Evolutionary conservation across 1,140 invertebrate genomes (phyloP).

Genomic region (Drosophila erecta): DNA sequence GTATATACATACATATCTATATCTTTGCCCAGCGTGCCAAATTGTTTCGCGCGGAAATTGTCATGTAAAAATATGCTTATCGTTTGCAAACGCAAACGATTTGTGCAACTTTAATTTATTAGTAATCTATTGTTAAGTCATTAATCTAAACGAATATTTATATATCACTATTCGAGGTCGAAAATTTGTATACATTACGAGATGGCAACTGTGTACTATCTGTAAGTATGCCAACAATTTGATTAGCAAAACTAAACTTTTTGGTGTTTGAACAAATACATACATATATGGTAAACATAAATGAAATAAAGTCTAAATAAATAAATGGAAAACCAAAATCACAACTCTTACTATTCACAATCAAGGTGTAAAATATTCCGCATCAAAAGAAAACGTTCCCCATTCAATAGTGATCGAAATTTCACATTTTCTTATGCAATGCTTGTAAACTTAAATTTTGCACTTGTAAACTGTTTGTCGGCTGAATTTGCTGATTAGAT

Average conservation of each 20-base stretch:
- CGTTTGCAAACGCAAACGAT: conserved; percentile 31
- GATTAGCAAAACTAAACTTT: conserved; percentile 58
- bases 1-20: conserved; percentile 5
- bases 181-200: conserved; percentile 32
- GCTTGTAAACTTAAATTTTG: not conserved
- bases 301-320: conserved; percentile 28
- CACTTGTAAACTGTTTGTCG: conserved; percentile 10
- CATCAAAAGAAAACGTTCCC: not conserved
- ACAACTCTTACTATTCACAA: not conserved
- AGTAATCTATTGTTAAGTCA: conserved; percentile 58
- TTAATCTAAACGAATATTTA: conserved; percentile 70
- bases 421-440: conserved; percentile 25
- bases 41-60: conserved; percentile 66
- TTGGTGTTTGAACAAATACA: conserved; percentile 77
- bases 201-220: conserved; percentile 26
- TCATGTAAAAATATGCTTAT: conserved; percentile 58
- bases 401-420: not conserved
- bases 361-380: not conserved
- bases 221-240: conserved; percentile 26
- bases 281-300: conserved; percentile 51
- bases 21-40: conserved; percentile 72
- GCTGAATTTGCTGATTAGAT: conserved; percentile 10
- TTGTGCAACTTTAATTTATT: conserved; percentile 64
- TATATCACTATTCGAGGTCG: conserved; percentile 42
- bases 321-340: not conserved